Evolutionary conservation across 2,797 vertebrate species (phyloP).

Genomic region (Sparidentex hasta): DNA sequence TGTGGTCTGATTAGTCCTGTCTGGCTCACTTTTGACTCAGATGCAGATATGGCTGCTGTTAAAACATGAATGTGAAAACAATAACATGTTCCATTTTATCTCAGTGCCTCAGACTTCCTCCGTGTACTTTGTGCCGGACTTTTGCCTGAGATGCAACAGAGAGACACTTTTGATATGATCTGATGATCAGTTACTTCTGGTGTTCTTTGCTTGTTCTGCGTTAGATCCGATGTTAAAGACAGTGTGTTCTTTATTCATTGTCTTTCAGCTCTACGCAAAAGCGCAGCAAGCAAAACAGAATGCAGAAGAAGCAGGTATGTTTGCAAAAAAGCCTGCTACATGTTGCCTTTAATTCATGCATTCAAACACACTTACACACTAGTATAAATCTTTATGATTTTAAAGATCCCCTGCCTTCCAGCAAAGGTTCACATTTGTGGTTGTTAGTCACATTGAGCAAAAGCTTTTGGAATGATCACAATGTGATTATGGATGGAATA

Average conservation of each 20-base stretch:
- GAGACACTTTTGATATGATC: background rate
- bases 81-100: background rate
- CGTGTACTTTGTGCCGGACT: background rate
- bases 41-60: background rate
- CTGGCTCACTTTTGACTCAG: background rate
- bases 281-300: constrained; percentile 92
- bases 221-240: too few species aligned
- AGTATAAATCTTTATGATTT: too few species aligned
- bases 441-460: background rate
- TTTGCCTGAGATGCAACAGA: too few species aligned
- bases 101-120: constrained; percentile 1
- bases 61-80: background rate
- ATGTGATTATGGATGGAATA: too few species aligned
- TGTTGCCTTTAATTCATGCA: too few species aligned
- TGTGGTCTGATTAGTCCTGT: background rate
- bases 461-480: too few species aligned
- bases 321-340: background rate
- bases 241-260: background rate
- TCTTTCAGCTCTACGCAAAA: constrained; percentile 89
- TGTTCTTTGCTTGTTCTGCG: background rate
- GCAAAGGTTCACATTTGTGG: background rate
- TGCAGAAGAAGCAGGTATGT: constrained; percentile 92
- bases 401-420: background rate
- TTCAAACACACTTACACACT: too few species aligned
- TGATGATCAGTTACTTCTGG: background rate